A percentile compares a stretch with the other conserved stretches of the same genome.
These are phyloP conservation scores for Papilio gigon DNA, from an alignment of 2,888 invertebrate species.

Conservation along the genomic window DNA sequence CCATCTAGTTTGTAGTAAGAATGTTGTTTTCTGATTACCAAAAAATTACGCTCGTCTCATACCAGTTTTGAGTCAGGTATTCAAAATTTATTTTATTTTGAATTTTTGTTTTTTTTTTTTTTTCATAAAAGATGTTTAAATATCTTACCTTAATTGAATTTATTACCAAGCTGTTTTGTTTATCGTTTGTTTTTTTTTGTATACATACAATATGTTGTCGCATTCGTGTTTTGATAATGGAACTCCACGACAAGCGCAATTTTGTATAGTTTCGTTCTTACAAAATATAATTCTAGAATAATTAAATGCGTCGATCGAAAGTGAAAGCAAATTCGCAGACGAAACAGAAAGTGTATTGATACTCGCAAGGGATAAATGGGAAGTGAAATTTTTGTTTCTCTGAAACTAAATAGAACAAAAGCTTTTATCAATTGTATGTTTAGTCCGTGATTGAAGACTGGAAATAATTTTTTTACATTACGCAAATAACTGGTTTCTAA, in stretches of 20 bases:
- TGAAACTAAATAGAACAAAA: not conserved
- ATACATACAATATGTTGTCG: not conserved
- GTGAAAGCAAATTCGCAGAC: constrained; percentile 26
- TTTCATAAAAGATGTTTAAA: constrained; percentile 46
- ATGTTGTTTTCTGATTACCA: constrained; percentile 53
- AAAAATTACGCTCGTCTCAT: constrained; percentile 59
- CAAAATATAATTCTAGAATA: not conserved
- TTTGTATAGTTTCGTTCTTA: not conserved
- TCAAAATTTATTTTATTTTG: constrained; percentile 10
- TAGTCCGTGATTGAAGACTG: not conserved
- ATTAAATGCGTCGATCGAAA: constrained; percentile 9
- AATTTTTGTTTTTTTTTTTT: constrained; percentile 7
- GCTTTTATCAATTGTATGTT: too few species aligned
- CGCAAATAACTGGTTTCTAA: constrained; percentile 1
- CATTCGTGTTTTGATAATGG: not conserved
- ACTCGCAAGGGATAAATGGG: not conserved
- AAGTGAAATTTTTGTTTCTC: not conserved
- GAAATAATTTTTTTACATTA: not conserved
- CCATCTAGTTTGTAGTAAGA: constrained; percentile 57
- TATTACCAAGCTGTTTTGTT: not conserved
- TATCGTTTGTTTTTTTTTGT: too few species aligned
- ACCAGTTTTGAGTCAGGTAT: constrained; percentile 48
- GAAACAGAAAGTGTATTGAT: constrained; percentile 16
- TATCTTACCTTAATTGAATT: constrained; percentile 45
- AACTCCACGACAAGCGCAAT: not conserved